Base-by-base conservation (phyloP, 2,797 vertebrate species). In the Nyctibius grandis region DNA sequence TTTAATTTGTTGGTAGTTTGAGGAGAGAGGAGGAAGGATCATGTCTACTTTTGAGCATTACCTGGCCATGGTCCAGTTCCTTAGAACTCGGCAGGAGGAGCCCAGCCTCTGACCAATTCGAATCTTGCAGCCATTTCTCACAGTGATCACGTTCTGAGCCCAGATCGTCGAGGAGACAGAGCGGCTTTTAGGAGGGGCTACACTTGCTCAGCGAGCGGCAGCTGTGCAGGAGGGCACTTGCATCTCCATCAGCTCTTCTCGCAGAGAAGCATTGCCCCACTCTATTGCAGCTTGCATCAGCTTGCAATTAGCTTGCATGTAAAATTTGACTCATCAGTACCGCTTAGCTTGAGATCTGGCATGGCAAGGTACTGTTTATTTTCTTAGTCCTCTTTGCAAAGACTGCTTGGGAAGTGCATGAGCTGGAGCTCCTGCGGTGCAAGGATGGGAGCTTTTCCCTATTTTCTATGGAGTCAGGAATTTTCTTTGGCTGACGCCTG, bases 161-260 rank as follows among this genome's bases (percentile, higher is more conserved):
- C 57, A 63, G 50, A 14, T 15, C 12, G 6, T 22, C 0, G 4
- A 78, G 64, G 75, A 79, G 79, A 42, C 1, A 12, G 50, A 40
- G 50, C n/a, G 57, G 42, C 9, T 68, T 63, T 75, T 11, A 50
- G 33, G 38, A 50, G 34, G 14, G 65, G 2, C 16, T 78, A 59
- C 31, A 13, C 65, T 68, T 78, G 26, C 26, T 28, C 21, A 18
- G 48, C 0, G 0, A 26, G 12, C 1, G 9, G 53, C 0, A 7
- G 21, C 48, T 6, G 3, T 29, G 78, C 48, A 36, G 78, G 38
- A 5, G 1, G 20, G 12, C 0, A 0, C 0, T 0, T 1, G 4
- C 8, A 13, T 57, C 57, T 56, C 0, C 1, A 36, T 64, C 68
- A 84, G 48, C 74, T 81, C 19, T 51, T 54, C 53, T 8, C 1